phyloP scores from a whole-genome alignment of 2,888 invertebrate species.

The Aphelenchoides bicaudatus region DNA sequence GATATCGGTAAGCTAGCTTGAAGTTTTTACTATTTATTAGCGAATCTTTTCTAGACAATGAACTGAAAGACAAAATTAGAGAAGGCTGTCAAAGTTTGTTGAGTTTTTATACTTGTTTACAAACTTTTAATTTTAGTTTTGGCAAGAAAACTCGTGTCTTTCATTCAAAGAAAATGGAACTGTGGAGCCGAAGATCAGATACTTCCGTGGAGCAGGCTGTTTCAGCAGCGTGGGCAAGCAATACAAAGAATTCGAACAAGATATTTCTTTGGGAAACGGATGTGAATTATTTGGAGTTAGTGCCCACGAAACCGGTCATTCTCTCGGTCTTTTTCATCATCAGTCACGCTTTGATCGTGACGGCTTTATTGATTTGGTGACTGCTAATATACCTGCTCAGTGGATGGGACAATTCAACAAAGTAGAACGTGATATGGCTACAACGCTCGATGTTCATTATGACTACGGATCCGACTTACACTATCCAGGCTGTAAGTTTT shows the following conservation, averaged over 20 bases:
- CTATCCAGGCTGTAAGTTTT: constrained; percentile 25
- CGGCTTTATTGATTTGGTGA: constrained; percentile 8
- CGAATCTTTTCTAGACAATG: too few species aligned
- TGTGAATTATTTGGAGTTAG: constrained; percentile 40
- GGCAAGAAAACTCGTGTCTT: constrained; percentile 51
- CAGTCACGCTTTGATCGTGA: constrained; percentile 18
- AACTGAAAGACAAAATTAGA: neutral
- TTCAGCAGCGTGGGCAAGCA: constrained; percentile 51
- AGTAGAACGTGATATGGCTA: constrained; percentile 13
- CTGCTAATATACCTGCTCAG: constrained; percentile 11
- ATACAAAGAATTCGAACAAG: constrained; percentile 40
- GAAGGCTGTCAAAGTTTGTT: constrained; percentile 23
- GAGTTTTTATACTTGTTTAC: constrained; percentile 31
- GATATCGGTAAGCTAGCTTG: too few species aligned
- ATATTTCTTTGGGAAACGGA: constrained; percentile 52
- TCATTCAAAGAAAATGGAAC: constrained; percentile 43
- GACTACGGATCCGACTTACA: constrained; percentile 30
- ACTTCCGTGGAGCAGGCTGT: constrained; percentile 49
- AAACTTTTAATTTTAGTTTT: too few species aligned
- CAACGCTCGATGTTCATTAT: constrained; percentile 22
- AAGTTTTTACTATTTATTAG: too few species aligned
- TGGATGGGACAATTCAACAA: constrained; percentile 17
- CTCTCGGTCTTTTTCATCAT: constrained; percentile 20
- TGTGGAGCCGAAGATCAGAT: constrained; percentile 31
- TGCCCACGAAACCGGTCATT: constrained; percentile 25